Evolutionary conservation across 2,888 invertebrate genomes (phyloP).

Genomic region (Limnephilus rhombicus): DNA sequence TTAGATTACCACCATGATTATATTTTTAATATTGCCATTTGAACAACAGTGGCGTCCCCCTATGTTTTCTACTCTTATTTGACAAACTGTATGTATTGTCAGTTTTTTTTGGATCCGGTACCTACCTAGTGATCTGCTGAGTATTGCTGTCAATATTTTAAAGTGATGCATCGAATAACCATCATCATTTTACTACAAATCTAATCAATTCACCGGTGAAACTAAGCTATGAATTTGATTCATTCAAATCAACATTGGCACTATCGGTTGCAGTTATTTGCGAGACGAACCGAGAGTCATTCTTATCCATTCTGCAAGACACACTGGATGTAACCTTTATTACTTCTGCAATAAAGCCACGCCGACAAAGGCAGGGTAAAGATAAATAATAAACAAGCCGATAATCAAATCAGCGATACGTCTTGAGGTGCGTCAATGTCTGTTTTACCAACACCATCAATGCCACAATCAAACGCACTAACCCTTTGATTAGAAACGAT

Average conservation of each 20-base stretch:
- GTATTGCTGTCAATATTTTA: not conserved
- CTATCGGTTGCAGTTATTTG: not conserved
- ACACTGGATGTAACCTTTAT: not conserved
- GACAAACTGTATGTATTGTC: too few relatives aligned
- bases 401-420: conserved; percentile 25
- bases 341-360: not conserved
- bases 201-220: not conserved
- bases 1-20: too few relatives aligned
- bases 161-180: not conserved
- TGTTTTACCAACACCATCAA: not conserved
- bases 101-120: too few relatives aligned
- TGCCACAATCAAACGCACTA: not conserved
- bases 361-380: conserved; percentile 34
- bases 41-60: too few relatives aligned
- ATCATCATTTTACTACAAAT: not conserved
- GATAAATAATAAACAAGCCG: conserved; percentile 26
- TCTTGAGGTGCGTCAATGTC: conserved; percentile 14
- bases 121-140: not conserved
- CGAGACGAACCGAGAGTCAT: not conserved
- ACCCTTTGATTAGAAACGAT: not conserved
- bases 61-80: too few relatives aligned
- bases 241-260: not conserved
- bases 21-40: too few relatives aligned
- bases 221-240: not conserved
- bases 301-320: not conserved